Base-by-base conservation (phyloP, 1,140 invertebrate genomes). In the Whitmania pigra region DNA sequence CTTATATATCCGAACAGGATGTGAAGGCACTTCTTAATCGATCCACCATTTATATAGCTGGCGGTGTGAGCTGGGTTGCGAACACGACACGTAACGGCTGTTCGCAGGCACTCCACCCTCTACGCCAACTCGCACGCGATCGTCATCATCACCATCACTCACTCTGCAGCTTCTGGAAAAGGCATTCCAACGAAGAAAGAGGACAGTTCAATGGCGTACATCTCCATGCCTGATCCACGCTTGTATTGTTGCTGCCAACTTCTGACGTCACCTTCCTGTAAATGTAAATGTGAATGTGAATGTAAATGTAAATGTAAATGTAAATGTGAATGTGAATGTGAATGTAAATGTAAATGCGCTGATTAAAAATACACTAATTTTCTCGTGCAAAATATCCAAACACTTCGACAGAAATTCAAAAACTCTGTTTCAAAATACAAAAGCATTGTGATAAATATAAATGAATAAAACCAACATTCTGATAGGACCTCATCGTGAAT, bases 211-310 rank as follows among this genome's bases (percentile, higher is more conserved):
- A 96, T 93, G 82, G 94, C 97, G 86, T 97, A 97, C 93, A 97
- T 97, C 89, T 97, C 94, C 87, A 94, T 96, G 84, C 94, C 94
- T 79, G 94, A 96, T 82, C 94, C 94, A 86, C 96, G 92, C 78
- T 97, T 89, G 87, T 98, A 97, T 88, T 97, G 93, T 86, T 97
- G 96, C 87, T 96, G 92, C 94, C 94, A 98, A 81, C 91, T 89
- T 86, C 93, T 93, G 81, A 18, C 40, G 27, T 67, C 31, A 22
- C 36, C 31, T 49, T 31, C 15, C 17, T 53, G 17, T 2, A 68
- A 67, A 43, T 31, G 27, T 36, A n/a, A 43, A 17, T 67, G n/a
- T 7, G 5, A 7, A 36, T 25, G 31, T 49, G 4, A 27, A 68
- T 68, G 22, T 7, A 7, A 7, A 68, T 31, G n/a, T 68, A 6